Evolutionary conservation across 2,797 vertebrate genomes (phyloP).

Genomic region (Typhlichthys eigenmanni): DNA sequence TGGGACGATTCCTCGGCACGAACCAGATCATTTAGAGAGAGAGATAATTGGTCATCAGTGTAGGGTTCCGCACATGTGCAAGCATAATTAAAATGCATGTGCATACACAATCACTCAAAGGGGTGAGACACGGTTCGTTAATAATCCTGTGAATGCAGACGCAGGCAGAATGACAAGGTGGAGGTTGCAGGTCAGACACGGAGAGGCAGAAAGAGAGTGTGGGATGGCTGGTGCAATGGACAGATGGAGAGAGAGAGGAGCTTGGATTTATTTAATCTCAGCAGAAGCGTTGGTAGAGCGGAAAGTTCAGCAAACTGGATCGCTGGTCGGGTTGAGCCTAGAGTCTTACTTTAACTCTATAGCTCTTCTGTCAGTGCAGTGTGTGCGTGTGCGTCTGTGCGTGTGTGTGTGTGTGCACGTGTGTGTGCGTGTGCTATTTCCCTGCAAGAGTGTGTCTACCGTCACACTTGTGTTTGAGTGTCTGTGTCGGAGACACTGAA

Average conservation of each 20-base stretch:
- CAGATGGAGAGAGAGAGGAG: slow-evolving; percentile 52
- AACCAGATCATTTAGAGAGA: slow-evolving; percentile 63
- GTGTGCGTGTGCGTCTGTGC: slow-evolving; percentile 8
- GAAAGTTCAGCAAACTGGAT: slow-evolving; percentile 78
- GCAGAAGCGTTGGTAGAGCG: slow-evolving; percentile 75
- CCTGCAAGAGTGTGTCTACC: not conserved
- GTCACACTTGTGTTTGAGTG: not conserved
- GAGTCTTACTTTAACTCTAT: slow-evolving; percentile 70
- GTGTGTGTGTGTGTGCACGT: slow-evolving; percentile 5
- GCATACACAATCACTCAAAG: slow-evolving; percentile 57
- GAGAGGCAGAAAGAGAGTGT: slow-evolving; percentile 14
- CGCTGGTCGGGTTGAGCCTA: slow-evolving; percentile 65
- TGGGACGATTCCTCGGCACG: slow-evolving; percentile 57
- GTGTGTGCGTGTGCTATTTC: not conserved
- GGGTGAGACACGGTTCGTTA: slow-evolving; percentile 42
- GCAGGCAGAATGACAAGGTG: not conserved
- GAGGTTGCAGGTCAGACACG: not conserved
- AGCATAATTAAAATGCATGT: slow-evolving; percentile 32
- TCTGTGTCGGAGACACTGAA: slow-evolving; percentile 58
- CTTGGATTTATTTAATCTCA: slow-evolving; percentile 74
- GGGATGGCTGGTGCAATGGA: slow-evolving; percentile 37
- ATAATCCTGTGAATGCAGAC: slow-evolving; percentile 54
- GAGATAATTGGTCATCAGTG: slow-evolving; percentile 60
- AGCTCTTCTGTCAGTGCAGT: slow-evolving; percentile 53
- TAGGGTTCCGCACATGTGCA: slow-evolving; percentile 50